A percentile compares a stretch with the other conserved stretches of the same genome.
phyloP scores from a whole-genome alignment of 2,888 invertebrate species.

The Hemicrepidius hirtus region DNA sequence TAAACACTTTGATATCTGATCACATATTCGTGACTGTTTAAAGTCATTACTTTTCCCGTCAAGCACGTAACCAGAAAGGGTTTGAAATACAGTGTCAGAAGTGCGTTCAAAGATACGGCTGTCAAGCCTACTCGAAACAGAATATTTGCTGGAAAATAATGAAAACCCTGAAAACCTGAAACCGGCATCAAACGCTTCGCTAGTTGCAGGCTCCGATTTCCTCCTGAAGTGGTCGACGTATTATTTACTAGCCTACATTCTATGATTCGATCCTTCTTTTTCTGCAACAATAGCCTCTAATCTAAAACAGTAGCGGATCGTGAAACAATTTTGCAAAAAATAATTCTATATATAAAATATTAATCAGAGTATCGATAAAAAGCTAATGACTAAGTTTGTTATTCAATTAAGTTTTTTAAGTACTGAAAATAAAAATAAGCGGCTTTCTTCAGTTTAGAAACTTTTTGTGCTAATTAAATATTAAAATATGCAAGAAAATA shows the following conservation, averaged over 20 bases:
- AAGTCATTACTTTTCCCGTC: not conserved
- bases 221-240: slow-evolving; percentile 8
- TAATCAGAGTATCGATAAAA: not conserved
- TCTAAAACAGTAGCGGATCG: too few species aligned
- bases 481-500: not conserved
- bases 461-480: not conserved
- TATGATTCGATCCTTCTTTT: not conserved
- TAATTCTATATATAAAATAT: too few species aligned
- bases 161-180: slow-evolving; percentile 22
- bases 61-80: not conserved
- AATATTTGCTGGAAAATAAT: slow-evolving; percentile 33
- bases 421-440: not conserved
- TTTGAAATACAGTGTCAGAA: not conserved
- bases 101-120: not conserved
- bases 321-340: too few species aligned
- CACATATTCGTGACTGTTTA: too few species aligned
- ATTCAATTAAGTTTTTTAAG: not conserved
- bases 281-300: not conserved
- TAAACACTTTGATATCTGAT: too few species aligned
- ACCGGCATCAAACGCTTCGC: slow-evolving; percentile 26
- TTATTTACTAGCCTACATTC: slow-evolving; percentile 22
- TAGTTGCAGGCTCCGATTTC: slow-evolving; percentile 26
- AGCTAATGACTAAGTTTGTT: not conserved
- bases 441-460: not conserved
- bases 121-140: slow-evolving; percentile 8